Conservation (phyloP, 1,140 invertebrate genomes). For the Drosophila pruinosa region DNA sequence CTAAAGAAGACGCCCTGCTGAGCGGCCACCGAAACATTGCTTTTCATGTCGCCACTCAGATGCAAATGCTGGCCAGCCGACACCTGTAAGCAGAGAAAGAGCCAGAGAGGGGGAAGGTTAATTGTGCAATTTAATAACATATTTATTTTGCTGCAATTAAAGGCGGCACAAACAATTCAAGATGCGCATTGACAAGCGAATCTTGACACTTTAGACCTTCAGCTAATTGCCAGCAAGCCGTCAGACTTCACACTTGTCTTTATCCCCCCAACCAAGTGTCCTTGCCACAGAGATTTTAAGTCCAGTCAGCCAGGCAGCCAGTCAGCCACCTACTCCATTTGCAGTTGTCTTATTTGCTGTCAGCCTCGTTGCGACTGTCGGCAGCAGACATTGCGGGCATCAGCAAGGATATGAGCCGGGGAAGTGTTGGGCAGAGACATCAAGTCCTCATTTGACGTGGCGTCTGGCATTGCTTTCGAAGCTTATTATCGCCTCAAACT, state of each 20-base stretch:
- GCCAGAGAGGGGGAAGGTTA: not conserved
- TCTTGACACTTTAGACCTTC: not conserved
- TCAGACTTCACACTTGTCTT: not conserved
- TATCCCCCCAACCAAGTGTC: not conserved
- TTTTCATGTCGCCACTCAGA: conserved; percentile 87
- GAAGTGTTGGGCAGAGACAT: conserved; percentile 10
- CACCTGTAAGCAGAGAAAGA: conserved; percentile 84
- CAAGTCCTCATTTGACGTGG: conserved; percentile 7
- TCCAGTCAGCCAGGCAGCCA: conserved; percentile 7
- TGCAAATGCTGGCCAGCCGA: conserved; percentile 92
- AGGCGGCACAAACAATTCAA: too few relatives aligned
- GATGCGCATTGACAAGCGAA: too few relatives aligned
- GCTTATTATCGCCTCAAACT: conserved; percentile 67
- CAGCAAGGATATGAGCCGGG: not conserved
- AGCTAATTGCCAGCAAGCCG: conserved; percentile 27
- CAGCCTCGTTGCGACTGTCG: conserved; percentile 45
- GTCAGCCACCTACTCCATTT: conserved; percentile 62
- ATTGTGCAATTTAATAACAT: not conserved
- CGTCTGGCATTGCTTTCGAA: conserved; percentile 18
- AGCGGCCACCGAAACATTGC: conserved; percentile 88
- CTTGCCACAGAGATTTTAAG: conserved; percentile 14
- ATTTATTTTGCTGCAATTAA: not conserved
- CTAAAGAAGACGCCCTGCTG: conserved; percentile 91
- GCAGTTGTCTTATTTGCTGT: conserved; percentile 69
- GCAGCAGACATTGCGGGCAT: conserved; percentile 19